These are phyloP conservation scores for Carapus acus DNA, from an alignment of 2,797 vertebrate species.

Conservation along the genomic window DNA sequence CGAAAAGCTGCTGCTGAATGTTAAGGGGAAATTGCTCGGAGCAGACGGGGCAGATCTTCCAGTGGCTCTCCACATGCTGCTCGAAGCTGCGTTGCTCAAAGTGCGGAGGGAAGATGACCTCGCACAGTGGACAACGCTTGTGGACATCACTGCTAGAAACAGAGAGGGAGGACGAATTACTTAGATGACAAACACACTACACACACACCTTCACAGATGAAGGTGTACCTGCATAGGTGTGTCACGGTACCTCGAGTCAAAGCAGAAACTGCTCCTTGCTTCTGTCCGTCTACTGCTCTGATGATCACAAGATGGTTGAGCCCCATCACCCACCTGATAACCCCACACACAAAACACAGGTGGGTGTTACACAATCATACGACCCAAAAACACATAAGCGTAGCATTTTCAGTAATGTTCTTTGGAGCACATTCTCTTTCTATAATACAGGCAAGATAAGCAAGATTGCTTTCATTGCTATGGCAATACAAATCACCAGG, in stretches of 20 bases:
- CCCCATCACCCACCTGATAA: conserved; percentile 69
- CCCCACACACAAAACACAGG: no score
- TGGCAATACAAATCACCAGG: no score
- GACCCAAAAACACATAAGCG: conserved; percentile 34
- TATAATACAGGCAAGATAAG: no score
- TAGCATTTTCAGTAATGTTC: no score
- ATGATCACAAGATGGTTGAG: conserved; percentile 71
- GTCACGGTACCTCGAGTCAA: conserved; percentile 84
- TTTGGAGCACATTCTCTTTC: no score
- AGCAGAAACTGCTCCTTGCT: conserved; percentile 86
- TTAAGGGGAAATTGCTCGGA: conserved; percentile 92
- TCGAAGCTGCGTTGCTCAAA: conserved; percentile 96
- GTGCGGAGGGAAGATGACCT: conserved; percentile 94
- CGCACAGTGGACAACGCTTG: conserved; percentile 93
- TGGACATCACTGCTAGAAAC: conserved; percentile 83
- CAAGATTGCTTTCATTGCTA: no score
- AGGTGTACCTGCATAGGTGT: no score
- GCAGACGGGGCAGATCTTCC: conserved; percentile 97
- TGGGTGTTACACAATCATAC: not conserved
- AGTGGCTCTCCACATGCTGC: conserved; percentile 95
- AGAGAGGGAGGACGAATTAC: not conserved
- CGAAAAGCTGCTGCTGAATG: conserved; percentile 89
- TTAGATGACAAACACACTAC: no score
- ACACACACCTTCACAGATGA: no score
- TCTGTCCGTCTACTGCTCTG: conserved; percentile 70